A percentile compares a stretch with the other conserved stretches of the same genome.
Conservation (phyloP, 2,113 vertebrate genomes). For the Morone chrysops region DNA sequence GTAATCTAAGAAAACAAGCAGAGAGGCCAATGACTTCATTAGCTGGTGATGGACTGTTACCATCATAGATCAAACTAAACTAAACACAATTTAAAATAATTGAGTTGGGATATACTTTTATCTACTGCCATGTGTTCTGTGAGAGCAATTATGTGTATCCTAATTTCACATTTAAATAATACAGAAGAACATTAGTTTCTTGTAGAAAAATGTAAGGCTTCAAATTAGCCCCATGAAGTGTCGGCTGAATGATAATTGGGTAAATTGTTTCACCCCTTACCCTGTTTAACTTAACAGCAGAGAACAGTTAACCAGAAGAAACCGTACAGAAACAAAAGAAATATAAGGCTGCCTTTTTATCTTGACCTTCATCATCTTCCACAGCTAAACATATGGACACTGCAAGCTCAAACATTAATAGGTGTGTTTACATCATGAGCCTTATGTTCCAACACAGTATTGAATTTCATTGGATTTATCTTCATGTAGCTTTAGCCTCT, state of each 20-base stretch:
- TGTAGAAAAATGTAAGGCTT: background rate
- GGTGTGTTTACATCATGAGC: background rate
- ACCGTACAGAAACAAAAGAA: background rate
- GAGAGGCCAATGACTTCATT: background rate
- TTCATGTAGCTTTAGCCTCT: background rate
- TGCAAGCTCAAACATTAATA: slow-evolving; percentile 13
- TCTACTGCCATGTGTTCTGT: background rate
- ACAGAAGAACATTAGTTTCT: slow-evolving; percentile 1
- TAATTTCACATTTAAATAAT: slow-evolving; percentile 20
- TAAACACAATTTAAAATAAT: background rate
- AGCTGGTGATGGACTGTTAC: background rate
- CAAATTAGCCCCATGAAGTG: slow-evolving; percentile 8
- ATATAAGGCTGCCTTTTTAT: background rate
- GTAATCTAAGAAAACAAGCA: slow-evolving; percentile 10
- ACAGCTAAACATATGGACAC: background rate
- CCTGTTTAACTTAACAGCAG: slow-evolving; percentile 25
- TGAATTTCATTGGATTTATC: background rate
- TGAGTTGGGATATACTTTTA: background rate
- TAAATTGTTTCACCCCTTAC: slow-evolving; percentile 23
- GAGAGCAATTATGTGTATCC: slow-evolving; percentile 20
- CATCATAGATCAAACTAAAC: background rate
- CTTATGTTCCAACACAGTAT: background rate
- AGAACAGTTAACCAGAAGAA: slow-evolving; percentile 32
- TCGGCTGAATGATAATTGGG: background rate
- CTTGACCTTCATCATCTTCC: slow-evolving; percentile 3